These are phyloP conservation scores for Eurystomus glaucurus DNA, from an alignment of 2,797 vertebrate genomes.

Conservation along the genomic window DNA sequence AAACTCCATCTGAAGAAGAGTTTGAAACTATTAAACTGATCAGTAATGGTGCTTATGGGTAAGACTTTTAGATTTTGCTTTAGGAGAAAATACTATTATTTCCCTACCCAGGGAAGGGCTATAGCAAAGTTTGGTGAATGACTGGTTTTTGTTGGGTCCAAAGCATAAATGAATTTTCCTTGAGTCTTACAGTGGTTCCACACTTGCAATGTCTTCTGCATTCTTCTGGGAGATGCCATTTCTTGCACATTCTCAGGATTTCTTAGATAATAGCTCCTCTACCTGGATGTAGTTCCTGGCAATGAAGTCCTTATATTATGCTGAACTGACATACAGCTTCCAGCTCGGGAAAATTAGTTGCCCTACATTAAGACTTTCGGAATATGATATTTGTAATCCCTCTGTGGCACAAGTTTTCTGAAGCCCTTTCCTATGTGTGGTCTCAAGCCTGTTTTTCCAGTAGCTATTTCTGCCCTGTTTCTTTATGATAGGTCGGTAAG, in stretches of 20 bases:
- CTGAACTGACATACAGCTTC: not conserved
- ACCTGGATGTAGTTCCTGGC: not conserved
- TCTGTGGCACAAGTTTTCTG: not conserved
- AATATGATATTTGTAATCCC: not conserved
- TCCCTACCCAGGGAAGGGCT: not conserved
- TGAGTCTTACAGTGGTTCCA: not conserved
- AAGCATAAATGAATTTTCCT: not conserved
- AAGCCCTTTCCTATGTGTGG: not conserved
- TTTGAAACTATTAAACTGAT: conserved; percentile 98
- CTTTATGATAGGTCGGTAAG: not conserved
- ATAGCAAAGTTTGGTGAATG: not conserved
- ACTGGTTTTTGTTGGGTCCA: not conserved
- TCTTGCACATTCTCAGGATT: not conserved
- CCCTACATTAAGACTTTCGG: not conserved
- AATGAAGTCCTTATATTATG: rapidly evolving
- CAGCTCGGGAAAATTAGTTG: not conserved
- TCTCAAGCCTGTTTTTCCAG: not conserved
- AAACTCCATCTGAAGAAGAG: conserved; percentile 94
- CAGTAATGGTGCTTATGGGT: conserved; percentile 98
- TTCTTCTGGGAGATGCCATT: not conserved
- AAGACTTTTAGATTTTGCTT: conserved; percentile 41
- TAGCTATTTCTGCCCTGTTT: not conserved
- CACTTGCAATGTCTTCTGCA: not conserved
- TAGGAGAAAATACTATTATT: not conserved
- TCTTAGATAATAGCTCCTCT: not conserved